These are phyloP conservation scores for Diprion similis DNA, from an alignment of 1,140 invertebrate species.

Conservation along the genomic window DNA sequence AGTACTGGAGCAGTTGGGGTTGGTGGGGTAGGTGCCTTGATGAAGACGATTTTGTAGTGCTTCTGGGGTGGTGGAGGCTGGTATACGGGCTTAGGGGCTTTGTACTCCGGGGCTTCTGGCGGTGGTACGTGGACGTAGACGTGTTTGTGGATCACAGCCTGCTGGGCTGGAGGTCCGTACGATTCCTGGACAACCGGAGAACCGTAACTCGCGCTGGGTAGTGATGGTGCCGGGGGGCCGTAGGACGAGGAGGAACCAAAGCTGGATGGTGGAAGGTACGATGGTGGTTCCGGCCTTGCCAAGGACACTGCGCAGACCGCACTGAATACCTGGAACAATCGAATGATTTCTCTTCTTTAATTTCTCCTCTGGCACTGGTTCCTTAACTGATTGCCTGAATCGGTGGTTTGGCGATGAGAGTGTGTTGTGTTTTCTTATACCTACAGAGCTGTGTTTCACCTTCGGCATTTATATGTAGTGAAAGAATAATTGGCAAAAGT, in stretches of 20 bases:
- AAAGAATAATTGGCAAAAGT: not conserved
- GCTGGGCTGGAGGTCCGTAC: slow-evolving; percentile 76
- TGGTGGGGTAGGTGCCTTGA: slow-evolving; percentile 83
- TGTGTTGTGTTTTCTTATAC: no score
- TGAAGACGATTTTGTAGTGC: slow-evolving; percentile 90
- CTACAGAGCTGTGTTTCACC: not conserved
- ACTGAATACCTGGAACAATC: slow-evolving; percentile 28
- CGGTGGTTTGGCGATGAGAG: not conserved
- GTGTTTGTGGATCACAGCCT: slow-evolving; percentile 82
- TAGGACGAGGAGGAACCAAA: slow-evolving; percentile 30
- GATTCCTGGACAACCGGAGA: slow-evolving; percentile 64
- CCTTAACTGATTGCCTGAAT: not conserved
- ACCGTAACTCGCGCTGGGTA: slow-evolving; percentile 47
- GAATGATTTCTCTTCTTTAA: not conserved
- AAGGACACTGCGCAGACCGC: slow-evolving; percentile 39
- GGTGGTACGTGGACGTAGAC: slow-evolving; percentile 88
- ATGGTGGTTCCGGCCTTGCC: slow-evolving; percentile 48
- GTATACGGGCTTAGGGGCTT: slow-evolving; percentile 63
- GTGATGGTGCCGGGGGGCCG: slow-evolving; percentile 30
- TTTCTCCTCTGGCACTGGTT: not conserved
- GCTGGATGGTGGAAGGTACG: slow-evolving; percentile 48
- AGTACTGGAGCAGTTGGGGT: slow-evolving; percentile 78
- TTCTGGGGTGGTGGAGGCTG: slow-evolving; percentile 75
- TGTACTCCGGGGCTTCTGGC: slow-evolving; percentile 76
- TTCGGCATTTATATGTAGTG: not conserved